Evolutionary conservation across 2,888 invertebrate species (phyloP).

Genomic region (Ichneumoninae sp.): DNA sequence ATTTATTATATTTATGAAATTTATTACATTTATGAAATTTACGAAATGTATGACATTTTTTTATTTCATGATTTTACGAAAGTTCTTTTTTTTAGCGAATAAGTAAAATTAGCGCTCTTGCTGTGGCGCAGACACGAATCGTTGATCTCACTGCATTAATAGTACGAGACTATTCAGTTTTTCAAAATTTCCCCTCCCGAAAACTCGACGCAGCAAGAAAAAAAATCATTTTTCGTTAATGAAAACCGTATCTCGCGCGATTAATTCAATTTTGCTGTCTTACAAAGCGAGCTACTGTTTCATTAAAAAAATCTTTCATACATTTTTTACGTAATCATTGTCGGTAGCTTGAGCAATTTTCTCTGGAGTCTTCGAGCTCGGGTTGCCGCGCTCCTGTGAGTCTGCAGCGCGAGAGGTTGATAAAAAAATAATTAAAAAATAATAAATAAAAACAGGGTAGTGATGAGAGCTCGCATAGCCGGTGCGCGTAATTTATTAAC

Average conservation of each 20-base stretch:
- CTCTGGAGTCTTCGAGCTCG: background rate
- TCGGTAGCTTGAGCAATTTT: constrained; percentile 3
- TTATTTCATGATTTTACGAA: too few species aligned
- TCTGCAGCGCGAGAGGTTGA: background rate
- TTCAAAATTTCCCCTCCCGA: background rate
- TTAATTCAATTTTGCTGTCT: background rate
- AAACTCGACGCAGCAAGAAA: background rate
- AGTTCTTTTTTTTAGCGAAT: background rate
- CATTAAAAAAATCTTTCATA: too few species aligned
- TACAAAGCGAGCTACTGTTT: background rate
- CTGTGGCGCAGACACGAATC: too few species aligned
- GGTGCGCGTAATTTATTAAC: constrained; percentile 60
- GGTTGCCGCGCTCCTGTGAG: background rate
- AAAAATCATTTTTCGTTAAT: background rate
- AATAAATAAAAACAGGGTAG: constrained; percentile 5
- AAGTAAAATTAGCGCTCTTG: background rate
- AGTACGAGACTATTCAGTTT: background rate
- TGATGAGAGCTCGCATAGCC: constrained; percentile 40
- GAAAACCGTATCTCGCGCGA: background rate
- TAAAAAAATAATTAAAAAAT: constrained; percentile 1
- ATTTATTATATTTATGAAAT: too few species aligned
- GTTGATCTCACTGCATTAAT: too few species aligned
- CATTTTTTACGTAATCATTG: background rate
- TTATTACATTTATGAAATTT: too few species aligned
- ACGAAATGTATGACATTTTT: too few species aligned